Base-by-base conservation (phyloP, 2,888 invertebrate genomes). In the Zygaena filipendulae region DNA sequence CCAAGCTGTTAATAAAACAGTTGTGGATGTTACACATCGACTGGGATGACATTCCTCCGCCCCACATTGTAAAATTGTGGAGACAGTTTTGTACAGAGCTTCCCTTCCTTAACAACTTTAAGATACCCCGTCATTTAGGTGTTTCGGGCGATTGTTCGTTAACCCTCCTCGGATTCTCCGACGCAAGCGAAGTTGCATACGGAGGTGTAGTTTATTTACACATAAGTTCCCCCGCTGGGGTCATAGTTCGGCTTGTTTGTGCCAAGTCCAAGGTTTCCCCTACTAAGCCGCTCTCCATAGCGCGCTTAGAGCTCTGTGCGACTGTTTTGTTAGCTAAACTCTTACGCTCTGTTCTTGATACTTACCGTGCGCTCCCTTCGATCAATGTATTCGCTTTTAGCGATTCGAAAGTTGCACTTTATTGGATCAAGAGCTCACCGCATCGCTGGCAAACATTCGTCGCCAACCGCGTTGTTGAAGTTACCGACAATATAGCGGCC, bases 11-110 rank as follows among this genome's bases (percentile, higher is more conserved):
- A 13, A 33, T 39, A 14, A 33, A 39, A 21, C 9, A 21, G 7
- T 21, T 36, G 2, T 39, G 36, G 36, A 6, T 24, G 3, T 16
- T 16, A 5, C 24, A 39, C 3, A 7, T 30, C 3, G 34, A 36
- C 21, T 39, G 32, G 29, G 39, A 39, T 16, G 36, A 36, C n/a
- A 19, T 21, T 2, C 36, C 34, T 11, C 36, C 39, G 8, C 10
- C 13, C 2, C 18, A 33, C 11, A 25, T 39, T n/a, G 18, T 30
- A 3, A 26, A 26, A 4, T 11, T 23, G 10, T 39, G 36, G 36
- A 5, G 25, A 8, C 23, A 30, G 9, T 34, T 30, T 13, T 30
- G 29, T 10, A 11, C 7, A 5, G 33, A 34, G 8, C 16, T 34
- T 19, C 27, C 30, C 10, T 11, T 13, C 7, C 16, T 34, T 9